Conservation (phyloP, 2,888 invertebrate genomes). For the Anthophora plumipes region DNA sequence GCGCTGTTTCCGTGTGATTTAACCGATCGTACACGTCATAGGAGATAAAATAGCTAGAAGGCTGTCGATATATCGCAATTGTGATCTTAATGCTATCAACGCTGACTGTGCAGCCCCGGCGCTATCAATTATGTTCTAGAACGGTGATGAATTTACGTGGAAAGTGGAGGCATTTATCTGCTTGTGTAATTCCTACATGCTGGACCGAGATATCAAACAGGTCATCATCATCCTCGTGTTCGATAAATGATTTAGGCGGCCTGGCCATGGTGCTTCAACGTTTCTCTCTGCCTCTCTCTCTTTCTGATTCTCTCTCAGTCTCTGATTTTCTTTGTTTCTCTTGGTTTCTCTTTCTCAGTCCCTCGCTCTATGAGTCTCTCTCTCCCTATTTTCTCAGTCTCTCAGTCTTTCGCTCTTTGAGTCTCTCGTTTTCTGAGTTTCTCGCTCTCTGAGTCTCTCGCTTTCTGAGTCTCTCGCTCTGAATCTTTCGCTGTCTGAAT, state of each 20-base stretch:
- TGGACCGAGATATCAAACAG: constrained; percentile 47
- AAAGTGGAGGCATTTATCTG: constrained; percentile 53
- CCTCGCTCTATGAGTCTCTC: too few species aligned
- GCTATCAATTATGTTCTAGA: constrained; percentile 55
- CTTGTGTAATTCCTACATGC: constrained; percentile 36
- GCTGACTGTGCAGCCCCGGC: constrained; percentile 23
- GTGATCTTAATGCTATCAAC: constrained; percentile 53
- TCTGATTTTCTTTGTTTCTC: too few species aligned
- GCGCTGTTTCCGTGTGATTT: background rate
- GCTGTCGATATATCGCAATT: constrained; percentile 45
- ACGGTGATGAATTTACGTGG: constrained; percentile 54
- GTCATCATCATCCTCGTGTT: constrained; percentile 29
- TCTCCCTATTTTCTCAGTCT: too few species aligned
- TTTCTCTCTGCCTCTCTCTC: too few species aligned
- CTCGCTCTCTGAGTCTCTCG: too few species aligned
- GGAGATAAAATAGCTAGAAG: constrained; percentile 41
- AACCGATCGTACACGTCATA: background rate
- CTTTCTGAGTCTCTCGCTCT: too few species aligned
- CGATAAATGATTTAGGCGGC: constrained; percentile 52
- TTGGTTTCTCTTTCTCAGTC: too few species aligned
- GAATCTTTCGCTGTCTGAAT: too few species aligned
- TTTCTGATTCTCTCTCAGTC: background rate
- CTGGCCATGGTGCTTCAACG: background rate
- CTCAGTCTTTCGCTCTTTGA: too few species aligned
- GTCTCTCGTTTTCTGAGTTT: too few species aligned